Evolutionary conservation across 2,113 vertebrate species (phyloP).

Genomic region (Marmota monax): DNA sequence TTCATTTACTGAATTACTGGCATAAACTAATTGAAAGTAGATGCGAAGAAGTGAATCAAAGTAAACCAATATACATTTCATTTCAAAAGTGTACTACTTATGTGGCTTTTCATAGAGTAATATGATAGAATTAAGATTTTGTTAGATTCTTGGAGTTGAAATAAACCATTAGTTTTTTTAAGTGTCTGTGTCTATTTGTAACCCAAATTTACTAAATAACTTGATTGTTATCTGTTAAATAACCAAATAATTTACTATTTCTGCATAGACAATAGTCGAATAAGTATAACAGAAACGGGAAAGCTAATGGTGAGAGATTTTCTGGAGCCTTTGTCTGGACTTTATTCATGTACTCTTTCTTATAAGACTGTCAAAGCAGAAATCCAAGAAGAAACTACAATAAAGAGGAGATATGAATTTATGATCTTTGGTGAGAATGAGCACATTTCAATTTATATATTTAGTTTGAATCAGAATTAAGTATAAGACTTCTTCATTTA

Average conservation of each 20-base stretch:
- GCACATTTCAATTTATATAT: not conserved
- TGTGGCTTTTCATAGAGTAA: conserved; percentile 32
- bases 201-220: conserved; percentile 56
- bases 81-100: conserved; percentile 29
- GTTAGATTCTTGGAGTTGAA: conserved; percentile 49
- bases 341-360: conserved; percentile 87
- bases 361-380: conserved; percentile 82
- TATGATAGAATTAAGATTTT: conserved; percentile 45
- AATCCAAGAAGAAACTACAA: conserved; percentile 78
- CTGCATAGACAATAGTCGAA: conserved; percentile 76
- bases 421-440: conserved; percentile 86
- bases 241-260: conserved; percentile 76
- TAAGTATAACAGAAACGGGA: conserved; percentile 84
- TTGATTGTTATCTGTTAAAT: conserved; percentile 63
- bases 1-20: conserved; percentile 42
- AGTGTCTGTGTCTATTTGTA: conserved; percentile 8
- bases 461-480: conserved; percentile 25
- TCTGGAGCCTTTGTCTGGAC: conserved; percentile 85
- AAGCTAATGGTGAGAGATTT: conserved; percentile 85
- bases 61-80: conserved; percentile 47
- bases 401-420: conserved; percentile 83
- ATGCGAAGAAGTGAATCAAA: conserved; percentile 58
- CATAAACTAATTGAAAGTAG: conserved; percentile 50
- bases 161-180: conserved; percentile 9
- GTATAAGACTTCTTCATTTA: conserved; percentile 46